phyloP scores from a whole-genome alignment of 1,140 invertebrate genomes.

The Zaprionus nigranus region DNA sequence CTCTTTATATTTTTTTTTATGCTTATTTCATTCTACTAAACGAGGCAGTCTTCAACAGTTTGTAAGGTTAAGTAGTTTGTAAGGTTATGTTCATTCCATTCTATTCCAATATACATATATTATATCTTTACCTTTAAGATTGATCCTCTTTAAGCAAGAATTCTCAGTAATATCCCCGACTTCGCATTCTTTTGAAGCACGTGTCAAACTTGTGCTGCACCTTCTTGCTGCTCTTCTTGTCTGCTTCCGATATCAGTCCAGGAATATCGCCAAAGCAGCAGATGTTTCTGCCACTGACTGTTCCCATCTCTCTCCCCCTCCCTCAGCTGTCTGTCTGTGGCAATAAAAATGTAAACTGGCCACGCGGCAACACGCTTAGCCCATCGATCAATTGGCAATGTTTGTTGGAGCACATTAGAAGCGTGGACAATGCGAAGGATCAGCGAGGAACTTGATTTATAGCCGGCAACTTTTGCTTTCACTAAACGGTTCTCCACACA shows the following conservation, averaged over 20 bases:
- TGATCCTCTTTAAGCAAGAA: too few species aligned
- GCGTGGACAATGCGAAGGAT: constrained; percentile 12
- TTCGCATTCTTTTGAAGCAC: constrained; percentile 29
- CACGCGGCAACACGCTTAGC: not conserved
- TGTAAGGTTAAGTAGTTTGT: too few species aligned
- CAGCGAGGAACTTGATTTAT: constrained; percentile 65
- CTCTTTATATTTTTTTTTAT: too few species aligned
- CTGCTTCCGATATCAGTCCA: not conserved
- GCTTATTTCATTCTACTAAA: too few species aligned
- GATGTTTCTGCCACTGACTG: constrained; percentile 26
- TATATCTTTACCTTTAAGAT: too few species aligned
- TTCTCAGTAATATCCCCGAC: too few species aligned
- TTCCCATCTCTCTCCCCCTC: not conserved
- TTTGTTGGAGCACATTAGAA: constrained; percentile 30
- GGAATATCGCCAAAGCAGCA: constrained; percentile 17
- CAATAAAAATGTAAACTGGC: constrained; percentile 37
- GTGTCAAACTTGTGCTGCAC: constrained; percentile 8
- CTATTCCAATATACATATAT: too few species aligned
- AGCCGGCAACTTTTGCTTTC: constrained; percentile 37
- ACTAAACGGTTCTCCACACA: constrained; percentile 8
- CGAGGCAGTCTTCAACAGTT: too few species aligned
- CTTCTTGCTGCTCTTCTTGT: not conserved
- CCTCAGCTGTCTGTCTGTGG: not conserved
- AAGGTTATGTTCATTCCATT: too few species aligned
- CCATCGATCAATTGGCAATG: constrained; percentile 37